Evolutionary conservation across 2,888 invertebrate species (phyloP), one percentile per base, ranked within the genome.

Genomic region (Nephrotoma guestfalica): DNA sequence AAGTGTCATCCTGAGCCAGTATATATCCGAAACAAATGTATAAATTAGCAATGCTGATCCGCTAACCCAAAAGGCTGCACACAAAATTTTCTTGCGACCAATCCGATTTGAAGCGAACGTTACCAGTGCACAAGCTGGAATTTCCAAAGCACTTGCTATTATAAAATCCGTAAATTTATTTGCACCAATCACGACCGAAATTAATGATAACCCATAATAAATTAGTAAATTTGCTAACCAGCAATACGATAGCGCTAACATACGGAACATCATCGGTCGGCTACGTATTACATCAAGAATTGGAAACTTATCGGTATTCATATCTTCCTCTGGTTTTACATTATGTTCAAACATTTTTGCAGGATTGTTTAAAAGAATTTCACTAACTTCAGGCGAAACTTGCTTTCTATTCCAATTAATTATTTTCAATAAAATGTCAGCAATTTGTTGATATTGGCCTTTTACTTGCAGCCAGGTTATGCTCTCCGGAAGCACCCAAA

Each of bases 1-100:
- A 7, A 90, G 95, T 95, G 86, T 95, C 95, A 89, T 93, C 90
- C 89, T 84, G 1, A 84, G 4, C 84, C 84, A 84, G 9, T 41
- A 84, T 5, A 84, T 41, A n/a, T 84, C n/a, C 7, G 41, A 7
- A 2, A 84, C 41, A n/a, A 84, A 84, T 5, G 41, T 84, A 30
- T 84, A 84, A 15, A 84, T 84, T 6, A 84, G 2, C 3, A 84
- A 9, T n/a, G 15, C 42, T 2, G 7, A 5, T 15, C 41, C 84
- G 41, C 84, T 41, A n/a, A 41, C 13, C 2, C 41, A 41, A 84
- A 84, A 84, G n/a, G n/a, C 41, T 5, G 6, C 7, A n/a, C n/a
- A 15, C 41, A 84, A n/a, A 6, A 84, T 41, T n/a, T 0, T 41
- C 41, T 84, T 84, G 6, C 84, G 41, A 7, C 84, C 84, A 41